Conservation (phyloP, 2,888 invertebrate genomes). For the Masnerella sp. region DNA sequence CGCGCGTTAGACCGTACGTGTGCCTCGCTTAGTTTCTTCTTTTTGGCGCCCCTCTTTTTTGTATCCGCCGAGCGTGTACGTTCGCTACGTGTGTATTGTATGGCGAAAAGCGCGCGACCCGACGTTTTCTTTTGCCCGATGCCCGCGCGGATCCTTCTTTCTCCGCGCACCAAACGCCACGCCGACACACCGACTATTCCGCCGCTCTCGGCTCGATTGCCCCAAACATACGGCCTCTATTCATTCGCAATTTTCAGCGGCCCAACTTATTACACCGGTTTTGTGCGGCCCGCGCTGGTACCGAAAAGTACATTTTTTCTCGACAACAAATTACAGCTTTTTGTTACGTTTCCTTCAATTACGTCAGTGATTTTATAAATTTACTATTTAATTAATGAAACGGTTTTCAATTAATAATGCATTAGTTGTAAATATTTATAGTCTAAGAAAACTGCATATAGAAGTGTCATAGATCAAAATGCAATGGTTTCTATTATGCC, state of each 20-base stretch:
- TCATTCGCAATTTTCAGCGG: constrained; percentile 46
- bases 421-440: no score
- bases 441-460: no score
- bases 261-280: constrained; percentile 34
- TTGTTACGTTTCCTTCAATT: no score
- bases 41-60: neutral
- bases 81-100: constrained; percentile 66
- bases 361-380: no score
- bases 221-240: constrained; percentile 33
- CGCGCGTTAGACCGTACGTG: constrained; percentile 41
- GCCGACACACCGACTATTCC: constrained; percentile 19
- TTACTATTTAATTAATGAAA: no score
- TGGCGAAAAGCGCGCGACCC: constrained; percentile 69
- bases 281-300: neutral
- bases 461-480: no score
- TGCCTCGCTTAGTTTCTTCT: constrained; percentile 14
- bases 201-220: constrained; percentile 44
- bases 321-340: no score
- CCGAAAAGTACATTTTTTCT: no score
- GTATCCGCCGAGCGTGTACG: constrained; percentile 16
- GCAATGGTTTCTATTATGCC: no score
- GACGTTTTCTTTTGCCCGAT: constrained; percentile 65
- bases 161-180: constrained; percentile 17
- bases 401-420: no score
- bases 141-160: constrained; percentile 29